These are phyloP conservation scores for Gorsachius magnificus DNA, from an alignment of 2,797 vertebrate genomes.

Conservation along the genomic window DNA sequence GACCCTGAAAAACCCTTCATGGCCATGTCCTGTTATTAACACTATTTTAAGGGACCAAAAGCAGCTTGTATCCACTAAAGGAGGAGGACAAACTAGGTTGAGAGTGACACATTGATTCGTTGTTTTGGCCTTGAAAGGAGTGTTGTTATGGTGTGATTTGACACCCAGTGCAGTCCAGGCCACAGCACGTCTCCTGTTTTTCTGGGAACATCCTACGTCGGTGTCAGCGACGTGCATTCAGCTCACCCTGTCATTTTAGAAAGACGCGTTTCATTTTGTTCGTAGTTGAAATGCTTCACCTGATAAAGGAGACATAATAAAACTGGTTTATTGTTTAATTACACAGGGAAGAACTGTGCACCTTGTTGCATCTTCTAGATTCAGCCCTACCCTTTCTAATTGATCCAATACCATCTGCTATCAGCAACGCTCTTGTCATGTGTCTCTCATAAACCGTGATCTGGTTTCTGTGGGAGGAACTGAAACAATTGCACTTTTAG, in stretches of 20 bases:
- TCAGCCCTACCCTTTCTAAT: not conserved
- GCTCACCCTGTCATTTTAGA: not conserved
- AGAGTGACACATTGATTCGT: not conserved
- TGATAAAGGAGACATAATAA: not conserved
- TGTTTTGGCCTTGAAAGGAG: not conserved
- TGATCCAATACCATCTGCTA: not conserved
- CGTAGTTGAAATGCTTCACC: not conserved
- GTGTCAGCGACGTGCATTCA: not conserved
- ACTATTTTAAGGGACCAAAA: not conserved
- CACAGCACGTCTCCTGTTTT: not conserved
- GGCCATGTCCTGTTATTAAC: not conserved
- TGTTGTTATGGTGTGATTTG: not conserved
- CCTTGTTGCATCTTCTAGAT: not conserved
- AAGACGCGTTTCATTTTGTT: not conserved
- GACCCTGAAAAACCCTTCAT: not conserved
- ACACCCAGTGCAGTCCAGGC: not conserved
- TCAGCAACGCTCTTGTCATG: not conserved
- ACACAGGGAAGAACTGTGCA: not conserved
- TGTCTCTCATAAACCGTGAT: not conserved
- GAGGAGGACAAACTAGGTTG: not conserved
- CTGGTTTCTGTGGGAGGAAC: not conserved
- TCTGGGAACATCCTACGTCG: not conserved
- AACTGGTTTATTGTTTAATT: not conserved
- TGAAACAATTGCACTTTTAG: not conserved
- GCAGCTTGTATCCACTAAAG: not conserved